Base-by-base conservation (phyloP, 2,113 vertebrate genomes). In the Brachyhypopomus gauderio region DNA sequence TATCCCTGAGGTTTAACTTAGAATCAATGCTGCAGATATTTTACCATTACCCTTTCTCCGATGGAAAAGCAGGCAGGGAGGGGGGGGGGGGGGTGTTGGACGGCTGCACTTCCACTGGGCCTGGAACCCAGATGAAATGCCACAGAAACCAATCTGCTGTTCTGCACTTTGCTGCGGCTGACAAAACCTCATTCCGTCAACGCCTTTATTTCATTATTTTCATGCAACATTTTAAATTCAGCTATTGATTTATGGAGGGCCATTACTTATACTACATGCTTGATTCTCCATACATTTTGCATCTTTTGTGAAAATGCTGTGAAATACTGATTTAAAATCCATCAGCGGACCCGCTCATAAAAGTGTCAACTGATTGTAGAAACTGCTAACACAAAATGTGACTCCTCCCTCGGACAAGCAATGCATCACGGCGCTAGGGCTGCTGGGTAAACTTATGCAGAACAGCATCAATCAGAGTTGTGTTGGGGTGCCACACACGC, bases 11-110 rank as follows among this genome's bases (percentile, higher is more conserved):
- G 86, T 86, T 75, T 83, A 84, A 78, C 87, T 72, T 84, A 70
- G 56, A 85, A 88, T 88, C 86, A 88, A 84, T 88, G 72, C 74
- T 76, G 76, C 75, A 79, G 67, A 89, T 89, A 81, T 86, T 85
- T 81, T 80, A 85, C 75, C 85, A 85, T 85, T 85, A 86, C 76
- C 48, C 63, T 79, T 85, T 78, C 67, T 84, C 80, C 77, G 79
- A 76, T 77, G 74, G 27, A 79, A 60, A 76, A 55, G 77, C 48
- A 74, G 67, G n/a, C n/a, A 38, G 71, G 11, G 20, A 34, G 30
- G 63, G 30, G 3, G 30, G 30, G 30, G 3, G 30, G 30, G 30
- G 3, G 30, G 30, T 30, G 30, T 3, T 2, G 30, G 30, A 83
- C 22, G 5, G 16, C 30, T 4, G 20, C 36, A n/a, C n/a, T 19